phyloP scores from a whole-genome alignment of 2,888 invertebrate genomes.

The Netelia inedita region DNA sequence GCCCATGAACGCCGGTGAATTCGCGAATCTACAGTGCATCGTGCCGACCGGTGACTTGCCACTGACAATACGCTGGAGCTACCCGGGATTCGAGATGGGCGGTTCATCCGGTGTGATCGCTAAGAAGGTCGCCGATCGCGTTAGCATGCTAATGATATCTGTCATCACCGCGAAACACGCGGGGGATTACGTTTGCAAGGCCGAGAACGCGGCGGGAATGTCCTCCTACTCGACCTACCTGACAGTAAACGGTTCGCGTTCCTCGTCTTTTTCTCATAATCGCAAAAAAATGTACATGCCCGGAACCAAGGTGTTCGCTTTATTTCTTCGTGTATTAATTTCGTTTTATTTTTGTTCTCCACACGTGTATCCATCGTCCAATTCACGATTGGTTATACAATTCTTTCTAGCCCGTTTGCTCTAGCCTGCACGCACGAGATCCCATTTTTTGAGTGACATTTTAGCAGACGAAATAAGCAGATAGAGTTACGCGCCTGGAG shows the following conservation, averaged over 20 bases:
- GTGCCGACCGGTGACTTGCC: conserved; percentile 91
- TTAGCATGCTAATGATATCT: conserved; percentile 89
- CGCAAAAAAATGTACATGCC: conserved; percentile 48
- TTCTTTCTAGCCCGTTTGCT: conserved; percentile 46
- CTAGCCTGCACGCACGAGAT: conserved; percentile 64
- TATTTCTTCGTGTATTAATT: conserved; percentile 39
- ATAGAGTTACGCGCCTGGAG: not conserved
- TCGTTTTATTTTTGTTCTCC: conserved; percentile 27
- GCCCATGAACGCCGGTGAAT: conserved; percentile 88
- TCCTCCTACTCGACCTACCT: conserved; percentile 83
- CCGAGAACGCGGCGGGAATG: conserved; percentile 85
- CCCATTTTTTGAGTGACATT: conserved; percentile 41
- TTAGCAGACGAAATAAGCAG: conserved; percentile 3
- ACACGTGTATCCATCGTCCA: conserved; percentile 27
- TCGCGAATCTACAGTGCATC: conserved; percentile 87
- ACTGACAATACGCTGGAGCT: conserved; percentile 91
- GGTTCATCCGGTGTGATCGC: conserved; percentile 83
- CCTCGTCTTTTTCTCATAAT: conserved; percentile 47
- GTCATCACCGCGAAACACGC: conserved; percentile 87
- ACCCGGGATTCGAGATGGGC: conserved; percentile 83
- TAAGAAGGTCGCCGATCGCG: conserved; percentile 86
- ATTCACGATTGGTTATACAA: conserved; percentile 5
- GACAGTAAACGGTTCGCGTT: conserved; percentile 85
- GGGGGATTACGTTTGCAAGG: conserved; percentile 86
- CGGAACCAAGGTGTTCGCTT: conserved; percentile 59